Evolutionary conservation across 2,888 invertebrate species (phyloP).

Genomic region (Sabellastarte sp.): DNA sequence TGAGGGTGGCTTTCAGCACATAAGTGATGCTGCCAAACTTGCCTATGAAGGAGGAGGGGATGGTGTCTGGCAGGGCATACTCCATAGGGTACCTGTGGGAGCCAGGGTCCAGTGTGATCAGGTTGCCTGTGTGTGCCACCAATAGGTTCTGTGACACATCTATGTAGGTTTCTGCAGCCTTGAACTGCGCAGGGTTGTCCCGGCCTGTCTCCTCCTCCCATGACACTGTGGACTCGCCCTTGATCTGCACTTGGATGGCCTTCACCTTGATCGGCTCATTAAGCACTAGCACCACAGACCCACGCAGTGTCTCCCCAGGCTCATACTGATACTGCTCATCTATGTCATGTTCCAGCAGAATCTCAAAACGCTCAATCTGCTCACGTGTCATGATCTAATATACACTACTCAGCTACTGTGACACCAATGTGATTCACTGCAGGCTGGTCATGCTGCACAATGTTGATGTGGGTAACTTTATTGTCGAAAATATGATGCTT

Average conservation of each 20-base stretch:
- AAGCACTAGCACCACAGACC: slow-evolving; percentile 29
- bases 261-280: slow-evolving; percentile 26
- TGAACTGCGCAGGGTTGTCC: slow-evolving; percentile 8
- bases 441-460: too few species aligned
- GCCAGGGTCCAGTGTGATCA: slow-evolving; percentile 38
- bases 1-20: slow-evolving; percentile 50
- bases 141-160: slow-evolving; percentile 39
- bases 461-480: too few species aligned
- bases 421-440: too few species aligned
- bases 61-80: slow-evolving; percentile 48
- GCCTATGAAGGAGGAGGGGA: slow-evolving; percentile 58
- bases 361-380: slow-evolving; percentile 36
- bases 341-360: slow-evolving; percentile 56
- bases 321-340: slow-evolving; percentile 59
- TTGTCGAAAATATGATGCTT: too few species aligned
- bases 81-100: slow-evolving; percentile 49
- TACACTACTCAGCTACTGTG: too few species aligned
- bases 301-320: slow-evolving; percentile 54
- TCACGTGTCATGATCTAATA: too few species aligned
- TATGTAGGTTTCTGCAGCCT: slow-evolving; percentile 52
- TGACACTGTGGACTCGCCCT: slow-evolving; percentile 42
- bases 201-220: slow-evolving; percentile 45
- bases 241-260: slow-evolving; percentile 29
- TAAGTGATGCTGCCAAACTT: slow-evolving; percentile 58
- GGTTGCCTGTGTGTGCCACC: slow-evolving; percentile 14